Evolutionary conservation across 1,140 invertebrate species (phyloP).

Genomic region (Drosophila ironensis): DNA sequence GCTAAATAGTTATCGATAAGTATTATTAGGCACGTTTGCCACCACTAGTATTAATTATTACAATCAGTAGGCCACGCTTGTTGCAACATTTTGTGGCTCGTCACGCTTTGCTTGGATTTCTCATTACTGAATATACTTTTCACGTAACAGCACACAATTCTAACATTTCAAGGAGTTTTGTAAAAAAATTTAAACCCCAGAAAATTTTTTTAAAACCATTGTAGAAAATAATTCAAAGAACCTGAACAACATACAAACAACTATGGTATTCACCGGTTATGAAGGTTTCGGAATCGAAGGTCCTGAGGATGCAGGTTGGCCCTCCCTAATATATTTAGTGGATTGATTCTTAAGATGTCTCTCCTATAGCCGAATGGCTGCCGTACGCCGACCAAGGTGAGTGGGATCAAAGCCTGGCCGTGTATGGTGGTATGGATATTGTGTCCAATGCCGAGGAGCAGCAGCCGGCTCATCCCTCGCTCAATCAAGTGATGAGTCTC

Average conservation of each 20-base stretch:
- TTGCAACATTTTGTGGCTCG: neutral
- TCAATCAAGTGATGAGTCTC: conserved; percentile 41
- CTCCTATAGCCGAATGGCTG: conserved; percentile 13
- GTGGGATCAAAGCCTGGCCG: neutral
- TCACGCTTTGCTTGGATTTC: neutral
- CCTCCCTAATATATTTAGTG: neutral
- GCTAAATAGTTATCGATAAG: neutral
- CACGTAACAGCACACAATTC: conserved; percentile 19
- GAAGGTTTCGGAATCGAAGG: neutral
- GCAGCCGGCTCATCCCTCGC: conserved; percentile 33
- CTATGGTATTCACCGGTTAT: conserved; percentile 38
- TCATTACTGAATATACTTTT: conserved; percentile 28
- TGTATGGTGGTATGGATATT: neutral
- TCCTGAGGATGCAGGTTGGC: conserved; percentile 5
- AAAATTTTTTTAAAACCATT: conserved; percentile 6
- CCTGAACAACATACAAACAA: neutral
- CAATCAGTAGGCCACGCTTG: neutral
- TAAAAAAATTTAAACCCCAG: conserved; percentile 6
- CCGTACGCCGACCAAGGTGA: conserved; percentile 1
- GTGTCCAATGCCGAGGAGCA: conserved; percentile 1
- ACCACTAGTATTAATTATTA: neutral
- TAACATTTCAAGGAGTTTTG: conserved; percentile 15
- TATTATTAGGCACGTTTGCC: neutral
- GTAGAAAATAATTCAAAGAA: neutral
- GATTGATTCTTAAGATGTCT: neutral